Base-by-base conservation (phyloP, 2,113 vertebrate genomes). In the Takifugu bimaculatus region DNA sequence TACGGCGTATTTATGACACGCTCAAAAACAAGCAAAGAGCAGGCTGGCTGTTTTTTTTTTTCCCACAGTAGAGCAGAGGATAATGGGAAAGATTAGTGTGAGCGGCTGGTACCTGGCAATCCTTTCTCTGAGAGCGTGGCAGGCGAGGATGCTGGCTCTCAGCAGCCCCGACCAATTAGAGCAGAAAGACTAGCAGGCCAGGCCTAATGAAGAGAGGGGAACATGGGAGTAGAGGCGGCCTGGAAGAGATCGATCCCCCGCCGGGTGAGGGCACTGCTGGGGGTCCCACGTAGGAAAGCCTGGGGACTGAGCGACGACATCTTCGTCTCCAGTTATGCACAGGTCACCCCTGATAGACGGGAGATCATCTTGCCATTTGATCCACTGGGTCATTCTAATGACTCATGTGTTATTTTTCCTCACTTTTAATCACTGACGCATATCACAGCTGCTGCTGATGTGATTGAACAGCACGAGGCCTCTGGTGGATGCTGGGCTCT, bases 41-140 rank as follows among this genome's bases (percentile, higher is more conserved):
- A 44, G 50, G 25, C 56, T 56, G 58, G 59, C 69, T 88, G 85
- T 83, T 83, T 81, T 79, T 76, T 76, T 53, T 63, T 47, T 63
- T 81, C 61, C 72, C 81, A 60, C 70, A 62, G 60, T 76, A 70
- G 72, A 76, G 61, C 76, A 48, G 65, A 66, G 69, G 71, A 83
- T 89, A 89, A 89, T 89, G 84, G 79, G 70, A 57, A 83, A 80
- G 77, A 89, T 89, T 89, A 85, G 84, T 72, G 67, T 68, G 80
- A 87, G 82, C 79, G 76, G 78, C 83, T 75, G 86, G 77, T 77
- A 75, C 82, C 78, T 56, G 57, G 63, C 47, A 57, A 83, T 71
- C 69, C 77, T 74, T 77, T 84, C 70, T 70, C 65, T 59, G 65
- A 59, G 56, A 74, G 72, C 10, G n/a, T 20, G 7, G 56, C 73